phyloP scores from a whole-genome alignment of 2,797 vertebrate species.

The Liparis tanakae region DNA sequence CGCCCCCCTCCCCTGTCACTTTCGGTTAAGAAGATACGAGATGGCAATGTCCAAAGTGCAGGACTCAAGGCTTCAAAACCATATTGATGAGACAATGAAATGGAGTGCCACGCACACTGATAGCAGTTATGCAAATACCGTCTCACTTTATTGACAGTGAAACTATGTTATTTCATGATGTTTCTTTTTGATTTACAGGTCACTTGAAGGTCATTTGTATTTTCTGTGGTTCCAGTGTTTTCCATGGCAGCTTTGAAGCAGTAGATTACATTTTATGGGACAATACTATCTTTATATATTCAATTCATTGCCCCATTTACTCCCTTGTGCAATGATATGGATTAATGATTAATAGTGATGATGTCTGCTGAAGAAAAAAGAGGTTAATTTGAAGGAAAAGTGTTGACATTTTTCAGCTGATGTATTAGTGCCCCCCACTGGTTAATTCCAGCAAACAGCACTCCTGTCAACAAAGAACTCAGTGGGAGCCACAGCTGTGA shows the following conservation, averaged over 20 bases:
- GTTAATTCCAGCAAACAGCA: slow-evolving; percentile 55
- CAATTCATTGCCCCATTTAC: slow-evolving; percentile 18
- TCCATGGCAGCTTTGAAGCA: background rate
- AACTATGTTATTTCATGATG: background rate
- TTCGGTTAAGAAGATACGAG: background rate
- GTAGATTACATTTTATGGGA: background rate
- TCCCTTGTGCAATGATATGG: slow-evolving; percentile 17
- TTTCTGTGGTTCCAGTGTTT: background rate
- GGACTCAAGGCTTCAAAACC: background rate
- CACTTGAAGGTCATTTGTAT: slow-evolving; percentile 19
- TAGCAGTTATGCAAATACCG: background rate
- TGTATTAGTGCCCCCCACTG: slow-evolving; percentile 75
- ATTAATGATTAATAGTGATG: slow-evolving; percentile 20
- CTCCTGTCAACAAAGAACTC: slow-evolving; percentile 45
- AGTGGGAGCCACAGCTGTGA: slow-evolving; percentile 62
- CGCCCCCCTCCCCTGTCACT: background rate
- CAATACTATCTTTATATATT: slow-evolving; percentile 7
- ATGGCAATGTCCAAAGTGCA: slow-evolving; percentile 1
- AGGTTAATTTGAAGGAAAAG: slow-evolving; percentile 24
- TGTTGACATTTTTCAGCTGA: slow-evolving; percentile 45
- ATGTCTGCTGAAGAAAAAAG: slow-evolving; percentile 10
- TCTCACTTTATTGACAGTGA: background rate
- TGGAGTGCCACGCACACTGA: background rate
- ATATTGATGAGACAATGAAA: background rate
- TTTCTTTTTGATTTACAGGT: slow-evolving; percentile 3